Evolutionary conservation across 2,797 vertebrate species (phyloP), one percentile per base, ranked within the genome.

Genomic region (Poliocrania exsul): DNA sequence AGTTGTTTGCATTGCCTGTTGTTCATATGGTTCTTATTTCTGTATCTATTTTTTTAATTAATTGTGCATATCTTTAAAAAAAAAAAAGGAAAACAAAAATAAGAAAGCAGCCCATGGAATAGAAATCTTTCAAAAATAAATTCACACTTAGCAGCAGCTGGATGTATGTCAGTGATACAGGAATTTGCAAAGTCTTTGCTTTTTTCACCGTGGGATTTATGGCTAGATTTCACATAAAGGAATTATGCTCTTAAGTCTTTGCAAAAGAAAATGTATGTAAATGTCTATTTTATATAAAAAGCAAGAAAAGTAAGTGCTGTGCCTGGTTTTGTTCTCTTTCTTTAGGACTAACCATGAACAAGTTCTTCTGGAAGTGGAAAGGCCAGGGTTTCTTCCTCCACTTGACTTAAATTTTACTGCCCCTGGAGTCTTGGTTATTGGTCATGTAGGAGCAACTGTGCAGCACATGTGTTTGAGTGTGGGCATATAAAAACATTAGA

Each of bases 221-320:
- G 93, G 93, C 88, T 80, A 72, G 82, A 75, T 88, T 96, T 96
- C 96, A 96, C 80, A 38, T 95, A 88, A 85, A 89, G 66, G 88
- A 95, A 54, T 95, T 94, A 92, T 42, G 93, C 93, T 96, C 8
- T 0, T 0, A 96, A 95, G 57, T 92, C 94, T 97, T 96, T 95
- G 90, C 92, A 92, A 95, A 97, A 93, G 83, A 92, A 97, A 97
- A 96, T 97, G 96, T 97, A 96, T 97, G 95, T 97, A 97, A 97
- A 97, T 95, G 90, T 97, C 81, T 98, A 97, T 98, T 98, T 98
- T 98, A 93, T 97, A 98, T 98, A 98, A 98, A 98, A 97, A 92
- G 46, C 53, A 93, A 67, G 81, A 94, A 94, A 95, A 91, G 25
- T 40, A 42, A 51, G 19, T 73, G 46, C 24, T 3, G 5, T 77